Base-by-base conservation (phyloP, 2,113 vertebrate species). In the Aplodontia rufa region DNA sequence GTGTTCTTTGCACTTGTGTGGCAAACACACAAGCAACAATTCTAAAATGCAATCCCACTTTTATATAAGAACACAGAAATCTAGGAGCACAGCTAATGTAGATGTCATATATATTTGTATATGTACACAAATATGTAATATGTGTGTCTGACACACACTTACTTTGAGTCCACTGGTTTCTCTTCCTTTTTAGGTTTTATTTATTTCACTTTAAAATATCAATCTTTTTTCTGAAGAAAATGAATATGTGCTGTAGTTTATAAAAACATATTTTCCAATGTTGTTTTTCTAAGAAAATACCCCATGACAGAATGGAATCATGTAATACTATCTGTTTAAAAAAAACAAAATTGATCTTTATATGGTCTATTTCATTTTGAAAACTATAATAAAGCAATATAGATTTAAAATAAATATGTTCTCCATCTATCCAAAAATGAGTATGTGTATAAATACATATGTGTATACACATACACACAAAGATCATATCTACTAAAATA, bases 381-480 rank as follows among this genome's bases (percentile, higher is more conserved):
- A 90, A 74, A 35, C 20, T 76, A 53, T 82, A 72, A 45, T 78
- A 86, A 95, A 86, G 30, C 74, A 91, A 79, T 26, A 3, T 64
- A 62, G 6, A 69, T 93, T 89, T 74, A 49, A 96, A 87, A 90
- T 72, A 93, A 97, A 49, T 71, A n/a, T 32, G 12, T 64, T 82
- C 9, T 72, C 37, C 6, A 64, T 30, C 10, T 13, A 78, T 55
- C 22, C 30, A 32, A 62, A 90, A 85, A 37, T 75, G 20, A 20
- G 32, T 10, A 19, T 10, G 16, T 26, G 64, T 2, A 32, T 64
- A 87, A 8, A 19, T 28, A n/a, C 28, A 12, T 24, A 5, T 14
- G 42, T n/a, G 28, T n/a, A 55, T 24, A 42, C 13, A 78, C 55
- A 37, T 4, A 22, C 22, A 58, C 1, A 69, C 4, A 51, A 3